Conservation (phyloP, 1,140 invertebrate species). For the Bombus superbus region DNA sequence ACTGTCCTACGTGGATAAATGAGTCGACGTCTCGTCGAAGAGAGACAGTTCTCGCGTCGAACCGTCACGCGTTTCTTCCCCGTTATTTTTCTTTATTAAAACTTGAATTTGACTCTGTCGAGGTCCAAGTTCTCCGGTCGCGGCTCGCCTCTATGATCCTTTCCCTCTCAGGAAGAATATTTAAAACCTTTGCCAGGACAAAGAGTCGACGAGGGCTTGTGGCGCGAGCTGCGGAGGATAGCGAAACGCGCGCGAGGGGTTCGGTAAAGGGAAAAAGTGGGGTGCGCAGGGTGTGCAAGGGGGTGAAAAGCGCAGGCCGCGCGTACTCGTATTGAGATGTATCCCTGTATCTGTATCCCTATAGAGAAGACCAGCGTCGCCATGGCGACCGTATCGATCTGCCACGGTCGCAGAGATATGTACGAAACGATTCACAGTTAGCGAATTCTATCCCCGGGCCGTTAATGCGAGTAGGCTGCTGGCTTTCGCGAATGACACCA, state of each 20-base stretch:
- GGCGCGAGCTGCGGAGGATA: background rate
- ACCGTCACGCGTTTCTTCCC: background rate
- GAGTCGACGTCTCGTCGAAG: too few species aligned
- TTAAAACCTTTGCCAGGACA: slow-evolving; percentile 12
- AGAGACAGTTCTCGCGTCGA: background rate
- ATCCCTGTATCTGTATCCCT: slow-evolving; percentile 70
- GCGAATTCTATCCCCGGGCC: slow-evolving; percentile 69
- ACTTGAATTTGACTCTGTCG: too few species aligned
- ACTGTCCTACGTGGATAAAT: slow-evolving; percentile 11
- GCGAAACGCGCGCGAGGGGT: background rate
- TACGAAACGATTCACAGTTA: slow-evolving; percentile 75
- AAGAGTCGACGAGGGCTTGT: slow-evolving; percentile 44
- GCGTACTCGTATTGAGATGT: slow-evolving; percentile 72
- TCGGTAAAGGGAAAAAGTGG: slow-evolving; percentile 27
- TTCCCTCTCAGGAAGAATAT: background rate
- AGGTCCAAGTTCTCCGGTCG: background rate
- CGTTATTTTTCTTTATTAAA: background rate
- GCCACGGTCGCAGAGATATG: slow-evolving; percentile 66
- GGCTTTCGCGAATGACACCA: slow-evolving; percentile 5
- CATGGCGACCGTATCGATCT: slow-evolving; percentile 75
- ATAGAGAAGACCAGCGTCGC: slow-evolving; percentile 63
- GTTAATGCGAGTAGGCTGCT: slow-evolving; percentile 71
- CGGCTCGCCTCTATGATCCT: background rate
- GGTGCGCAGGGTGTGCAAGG: background rate
- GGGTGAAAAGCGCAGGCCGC: slow-evolving; percentile 38